A percentile compares a stretch with the other conserved stretches of the same genome.
These are phyloP conservation scores for Calliphora vicina DNA, from an alignment of 1,140 invertebrate species.

Conservation along the genomic window DNA sequence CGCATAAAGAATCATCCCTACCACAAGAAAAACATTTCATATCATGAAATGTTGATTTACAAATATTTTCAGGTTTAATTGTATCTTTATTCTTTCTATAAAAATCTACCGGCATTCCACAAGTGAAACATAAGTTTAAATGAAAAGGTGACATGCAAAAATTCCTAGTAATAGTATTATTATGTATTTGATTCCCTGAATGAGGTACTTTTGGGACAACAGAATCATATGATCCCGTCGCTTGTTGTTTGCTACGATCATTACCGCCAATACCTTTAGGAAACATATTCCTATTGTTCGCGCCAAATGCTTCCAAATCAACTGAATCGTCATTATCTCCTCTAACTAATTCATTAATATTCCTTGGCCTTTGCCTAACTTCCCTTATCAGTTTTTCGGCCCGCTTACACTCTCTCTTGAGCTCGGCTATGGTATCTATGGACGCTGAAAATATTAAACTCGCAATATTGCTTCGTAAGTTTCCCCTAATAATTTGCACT, in stretches of 20 bases:
- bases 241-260: no score
- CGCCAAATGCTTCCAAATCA: not conserved
- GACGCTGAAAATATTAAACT: not conserved
- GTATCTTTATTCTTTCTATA: not conserved
- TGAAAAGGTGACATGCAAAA: slow-evolving; percentile 12
- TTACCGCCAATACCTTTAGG: not conserved
- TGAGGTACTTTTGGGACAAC: no score
- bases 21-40: not conserved
- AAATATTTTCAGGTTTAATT: not conserved
- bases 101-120: slow-evolving; percentile 19
- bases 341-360: not conserved
- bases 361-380: not conserved
- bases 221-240: not conserved
- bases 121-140: slow-evolving; percentile 7
- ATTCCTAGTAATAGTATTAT: no score
- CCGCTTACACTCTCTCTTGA: not conserved
- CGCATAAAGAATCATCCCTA: not conserved
- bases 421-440: not conserved
- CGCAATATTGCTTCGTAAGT: not conserved
- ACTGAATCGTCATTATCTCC: not conserved
- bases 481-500: not conserved
- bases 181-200: not conserved
- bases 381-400: slow-evolving; percentile 13
- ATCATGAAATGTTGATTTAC: not conserved
- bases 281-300: not conserved